phyloP scores from a whole-genome alignment of 1,140 invertebrate genomes.

The Drosophila nikananu region DNA sequence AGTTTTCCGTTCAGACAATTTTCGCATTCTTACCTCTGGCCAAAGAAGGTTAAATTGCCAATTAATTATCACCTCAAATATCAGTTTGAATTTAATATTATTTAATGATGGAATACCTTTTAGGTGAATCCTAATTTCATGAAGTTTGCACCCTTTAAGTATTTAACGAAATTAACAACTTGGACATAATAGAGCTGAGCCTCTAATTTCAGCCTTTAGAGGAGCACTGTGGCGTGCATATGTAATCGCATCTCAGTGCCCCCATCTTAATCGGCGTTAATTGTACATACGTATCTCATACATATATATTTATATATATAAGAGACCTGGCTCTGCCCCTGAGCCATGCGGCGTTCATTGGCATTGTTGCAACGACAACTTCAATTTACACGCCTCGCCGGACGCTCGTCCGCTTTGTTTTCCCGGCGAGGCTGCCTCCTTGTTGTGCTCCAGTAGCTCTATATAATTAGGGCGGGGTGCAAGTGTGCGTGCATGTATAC shows the following conservation, averaged over 20 bases:
- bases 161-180: neutral
- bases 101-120: neutral
- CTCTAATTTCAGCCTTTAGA: slow-evolving; percentile 5
- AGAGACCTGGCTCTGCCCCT: slow-evolving; percentile 7
- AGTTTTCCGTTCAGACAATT: neutral
- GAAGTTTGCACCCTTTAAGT: neutral
- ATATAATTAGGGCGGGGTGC: slow-evolving; percentile 62
- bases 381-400: slow-evolving; percentile 72
- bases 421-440: slow-evolving; percentile 37
- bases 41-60: neutral
- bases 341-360: slow-evolving; percentile 42
- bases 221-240: slow-evolving; percentile 11
- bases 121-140: neutral
- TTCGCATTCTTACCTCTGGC: neutral
- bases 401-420: slow-evolving; percentile 48
- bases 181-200: neutral
- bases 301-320: slow-evolving; percentile 4
- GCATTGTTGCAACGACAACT: slow-evolving; percentile 60
- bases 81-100: neutral
- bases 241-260: slow-evolving; percentile 17
- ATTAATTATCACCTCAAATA: neutral
- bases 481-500: neutral
- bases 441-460: slow-evolving; percentile 55
- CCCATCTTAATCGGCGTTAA: slow-evolving; percentile 64
- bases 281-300: slow-evolving; percentile 40